A percentile compares a stretch with the other conserved stretches of the same genome.
Evolutionary conservation across 2,888 invertebrate genomes (phyloP).

Genomic region (Drosophila mettleri): DNA sequence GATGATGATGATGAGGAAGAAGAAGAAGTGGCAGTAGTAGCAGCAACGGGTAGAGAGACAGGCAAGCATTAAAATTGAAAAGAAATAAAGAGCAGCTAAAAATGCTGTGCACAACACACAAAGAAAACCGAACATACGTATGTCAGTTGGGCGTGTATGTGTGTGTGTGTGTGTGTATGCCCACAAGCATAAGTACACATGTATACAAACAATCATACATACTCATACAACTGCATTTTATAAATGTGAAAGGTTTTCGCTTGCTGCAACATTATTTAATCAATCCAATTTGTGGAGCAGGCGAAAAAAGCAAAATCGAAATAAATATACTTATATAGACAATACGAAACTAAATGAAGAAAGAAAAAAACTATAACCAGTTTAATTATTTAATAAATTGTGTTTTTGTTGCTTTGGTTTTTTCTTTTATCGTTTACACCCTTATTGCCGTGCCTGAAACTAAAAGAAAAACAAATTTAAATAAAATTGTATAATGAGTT

Average conservation of each 20-base stretch:
- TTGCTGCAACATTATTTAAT: slow-evolving; percentile 81
- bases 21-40: slow-evolving; percentile 27
- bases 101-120: slow-evolving; percentile 79
- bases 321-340: slow-evolving; percentile 66
- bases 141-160: slow-evolving; percentile 17
- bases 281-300: slow-evolving; percentile 80
- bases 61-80: slow-evolving; percentile 65
- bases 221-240: slow-evolving; percentile 50
- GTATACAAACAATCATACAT: slow-evolving; percentile 9
- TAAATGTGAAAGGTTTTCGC: slow-evolving; percentile 81
- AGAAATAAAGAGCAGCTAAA: slow-evolving; percentile 75
- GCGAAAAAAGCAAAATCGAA: slow-evolving; percentile 68
- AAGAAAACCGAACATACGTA: slow-evolving; percentile 59
- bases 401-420: slow-evolving; percentile 42
- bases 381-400: slow-evolving; percentile 79
- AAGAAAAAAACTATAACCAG: slow-evolving; percentile 71
- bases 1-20: slow-evolving; percentile 10
- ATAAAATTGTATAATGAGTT: slow-evolving; percentile 74
- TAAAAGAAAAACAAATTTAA: slow-evolving; percentile 65
- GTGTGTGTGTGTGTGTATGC: slow-evolving; percentile 13
- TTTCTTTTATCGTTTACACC: slow-evolving; percentile 44
- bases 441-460: slow-evolving; percentile 42
- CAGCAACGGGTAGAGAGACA: slow-evolving; percentile 35
- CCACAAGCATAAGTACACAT: slow-evolving; percentile 41
- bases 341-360: slow-evolving; percentile 37